Percentiles rank a stretch among this genome's conserved stretches.
These are phyloP conservation scores for Oncorhynchus keta DNA, from an alignment of 2,113 vertebrate genomes.

Conservation along the genomic window DNA sequence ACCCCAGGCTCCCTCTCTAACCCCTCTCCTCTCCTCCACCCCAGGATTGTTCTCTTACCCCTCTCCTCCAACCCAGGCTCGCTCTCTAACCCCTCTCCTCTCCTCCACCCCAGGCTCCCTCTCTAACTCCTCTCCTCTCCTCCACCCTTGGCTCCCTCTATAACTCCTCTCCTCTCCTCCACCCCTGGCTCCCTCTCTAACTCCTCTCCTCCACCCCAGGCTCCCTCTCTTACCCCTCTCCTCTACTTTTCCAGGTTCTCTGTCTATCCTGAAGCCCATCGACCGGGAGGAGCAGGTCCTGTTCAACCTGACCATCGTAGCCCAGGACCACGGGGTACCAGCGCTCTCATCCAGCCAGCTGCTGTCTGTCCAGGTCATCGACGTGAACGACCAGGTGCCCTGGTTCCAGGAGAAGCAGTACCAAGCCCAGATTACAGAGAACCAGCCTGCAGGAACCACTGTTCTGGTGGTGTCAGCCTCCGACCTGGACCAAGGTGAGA, in stretches of 20 bases:
- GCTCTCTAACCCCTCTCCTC: too few relatives aligned
- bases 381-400: conserved; percentile 90
- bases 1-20: too few relatives aligned
- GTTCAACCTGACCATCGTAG: conserved; percentile 86
- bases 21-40: too few relatives aligned
- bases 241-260: conserved; percentile 72
- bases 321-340: conserved; percentile 85
- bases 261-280: conserved; percentile 85
- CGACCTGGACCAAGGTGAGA: conserved; percentile 87
- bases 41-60: too few relatives aligned
- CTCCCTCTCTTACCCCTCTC: too few relatives aligned
- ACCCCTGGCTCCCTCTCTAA: too few relatives aligned
- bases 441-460: conserved; percentile 80
- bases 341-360: conserved; percentile 79
- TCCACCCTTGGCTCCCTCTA: too few relatives aligned
- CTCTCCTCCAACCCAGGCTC: too few relatives aligned
- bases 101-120: too few relatives aligned
- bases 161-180: too few relatives aligned
- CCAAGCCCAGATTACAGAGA: conserved; percentile 82
- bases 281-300: conserved; percentile 85
- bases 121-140: too few relatives aligned
- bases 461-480: conserved; percentile 82
- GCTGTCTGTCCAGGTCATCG: conserved; percentile 83
- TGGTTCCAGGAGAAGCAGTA: conserved; percentile 80
- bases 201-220: too few relatives aligned